Conservation (phyloP, 37 sponge, comb jelly and placozoan genomes). For the Diacarnus erythraeanus region DNA sequence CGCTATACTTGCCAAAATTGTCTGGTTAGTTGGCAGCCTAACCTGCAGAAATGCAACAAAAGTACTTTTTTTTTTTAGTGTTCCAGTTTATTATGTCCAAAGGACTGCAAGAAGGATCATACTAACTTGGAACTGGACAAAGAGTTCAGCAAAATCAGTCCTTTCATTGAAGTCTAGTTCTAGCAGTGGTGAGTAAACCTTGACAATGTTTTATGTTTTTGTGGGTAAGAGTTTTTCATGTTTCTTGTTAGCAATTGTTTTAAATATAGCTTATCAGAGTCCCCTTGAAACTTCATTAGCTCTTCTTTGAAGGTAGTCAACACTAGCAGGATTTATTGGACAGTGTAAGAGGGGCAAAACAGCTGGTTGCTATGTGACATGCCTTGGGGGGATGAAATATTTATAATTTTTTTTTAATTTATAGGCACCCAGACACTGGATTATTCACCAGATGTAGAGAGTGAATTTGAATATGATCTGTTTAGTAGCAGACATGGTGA, state of each 20-base stretch:
- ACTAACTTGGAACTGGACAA: constrained; percentile 35
- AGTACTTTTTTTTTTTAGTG: constrained; percentile 1
- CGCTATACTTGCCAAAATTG: background rate
- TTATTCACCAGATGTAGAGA: background rate
- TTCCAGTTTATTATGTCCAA: constrained; percentile 19
- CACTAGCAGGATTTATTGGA: no score
- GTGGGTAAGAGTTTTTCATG: no score
- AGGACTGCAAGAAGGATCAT: background rate
- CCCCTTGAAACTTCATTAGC: no score
- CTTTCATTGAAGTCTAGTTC: background rate
- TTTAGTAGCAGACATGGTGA: constrained; percentile 9
- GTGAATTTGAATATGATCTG: background rate
- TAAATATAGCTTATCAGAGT: no score
- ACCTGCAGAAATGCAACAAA: background rate
- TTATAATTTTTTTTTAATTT: background rate
- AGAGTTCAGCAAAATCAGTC: background rate
- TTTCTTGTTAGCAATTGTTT: no score
- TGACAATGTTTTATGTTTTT: no score
- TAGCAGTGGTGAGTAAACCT: background rate
- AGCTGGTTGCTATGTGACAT: background rate
- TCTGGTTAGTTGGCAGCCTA: background rate
- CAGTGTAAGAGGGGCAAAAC: no score
- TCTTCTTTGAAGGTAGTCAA: no score
- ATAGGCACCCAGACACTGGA: constrained; percentile 22
- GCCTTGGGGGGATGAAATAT: background rate